Conservation (phyloP, 2,888 invertebrate species). For the Trissolcus japonicus region DNA sequence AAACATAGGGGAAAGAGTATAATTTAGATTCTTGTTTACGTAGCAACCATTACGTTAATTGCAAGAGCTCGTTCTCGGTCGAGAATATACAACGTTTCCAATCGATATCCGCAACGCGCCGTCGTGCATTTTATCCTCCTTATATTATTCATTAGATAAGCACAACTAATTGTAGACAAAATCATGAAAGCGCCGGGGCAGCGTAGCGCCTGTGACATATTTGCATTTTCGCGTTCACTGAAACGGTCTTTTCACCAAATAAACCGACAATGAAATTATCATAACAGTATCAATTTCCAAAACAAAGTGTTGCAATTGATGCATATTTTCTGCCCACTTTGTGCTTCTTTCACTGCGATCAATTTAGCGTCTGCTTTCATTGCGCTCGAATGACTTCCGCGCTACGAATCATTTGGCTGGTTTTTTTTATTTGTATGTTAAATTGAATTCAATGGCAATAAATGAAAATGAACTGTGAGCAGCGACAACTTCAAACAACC, state of each 20-base stretch:
- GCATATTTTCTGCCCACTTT: conserved; percentile 36
- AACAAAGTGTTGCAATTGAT: conserved; percentile 29
- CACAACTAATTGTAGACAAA: conserved; percentile 14
- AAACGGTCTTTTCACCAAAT: conserved; percentile 10
- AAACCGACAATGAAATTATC: conserved; percentile 20
- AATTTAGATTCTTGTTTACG: conserved; percentile 67
- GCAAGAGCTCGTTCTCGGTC: conserved; percentile 63
- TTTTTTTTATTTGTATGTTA: conserved; percentile 61
- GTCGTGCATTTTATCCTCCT: conserved; percentile 19
- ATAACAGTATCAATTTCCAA: conserved; percentile 27
- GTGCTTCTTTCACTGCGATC: conserved; percentile 36
- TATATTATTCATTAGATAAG: conserved; percentile 29
- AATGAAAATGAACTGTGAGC: conserved; percentile 65
- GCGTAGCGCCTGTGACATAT: too few relatives aligned
- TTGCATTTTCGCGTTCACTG: not conserved
- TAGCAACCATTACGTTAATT: conserved; percentile 67
- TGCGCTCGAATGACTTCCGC: conserved; percentile 60
- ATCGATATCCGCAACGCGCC: conserved; percentile 55
- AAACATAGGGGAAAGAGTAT: conserved; percentile 60
- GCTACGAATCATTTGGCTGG: conserved; percentile 60
- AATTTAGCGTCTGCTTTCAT: conserved; percentile 53
- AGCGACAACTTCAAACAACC: conserved; percentile 53
- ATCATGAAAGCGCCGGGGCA: not conserved
- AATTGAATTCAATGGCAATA: conserved; percentile 66
- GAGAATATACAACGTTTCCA: conserved; percentile 59